These are phyloP conservation scores for Ophioninae sp. DNA, from an alignment of 2,888 invertebrate species.

Conservation along the genomic window DNA sequence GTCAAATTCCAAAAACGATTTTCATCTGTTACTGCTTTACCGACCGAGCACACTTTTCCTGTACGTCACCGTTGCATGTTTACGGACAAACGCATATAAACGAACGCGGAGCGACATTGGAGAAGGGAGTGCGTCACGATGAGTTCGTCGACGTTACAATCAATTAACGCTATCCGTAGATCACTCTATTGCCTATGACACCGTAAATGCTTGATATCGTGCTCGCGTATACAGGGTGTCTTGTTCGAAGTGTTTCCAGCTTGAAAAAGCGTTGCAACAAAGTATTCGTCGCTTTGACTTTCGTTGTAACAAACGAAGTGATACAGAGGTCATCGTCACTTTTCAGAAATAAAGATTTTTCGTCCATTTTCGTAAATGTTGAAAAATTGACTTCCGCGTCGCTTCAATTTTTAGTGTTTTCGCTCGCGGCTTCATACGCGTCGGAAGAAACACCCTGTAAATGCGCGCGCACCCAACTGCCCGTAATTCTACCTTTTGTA, in stretches of 20 bases:
- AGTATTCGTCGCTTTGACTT: no score
- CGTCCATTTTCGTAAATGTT: no score
- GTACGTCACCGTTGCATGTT: background rate
- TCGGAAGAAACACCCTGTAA: constrained; percentile 24
- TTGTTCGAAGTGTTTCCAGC: background rate
- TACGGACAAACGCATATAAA: constrained; percentile 3
- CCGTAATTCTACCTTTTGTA: constrained; percentile 69
- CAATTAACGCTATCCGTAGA: constrained; percentile 40
- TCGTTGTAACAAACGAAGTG: no score
- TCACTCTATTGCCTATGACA: constrained; percentile 55
- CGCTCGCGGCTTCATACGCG: background rate
- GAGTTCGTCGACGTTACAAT: constrained; percentile 48
- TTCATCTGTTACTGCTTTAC: background rate
- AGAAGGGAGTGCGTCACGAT: background rate
- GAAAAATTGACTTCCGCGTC: no score
- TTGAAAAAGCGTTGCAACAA: background rate
- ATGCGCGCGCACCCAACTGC: constrained; percentile 67
- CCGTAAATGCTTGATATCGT: constrained; percentile 53
- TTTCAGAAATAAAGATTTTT: no score
- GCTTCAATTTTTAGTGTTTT: background rate
- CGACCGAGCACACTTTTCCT: background rate
- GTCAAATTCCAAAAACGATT: background rate
- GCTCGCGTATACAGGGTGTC: background rate
- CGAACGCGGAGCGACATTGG: background rate
- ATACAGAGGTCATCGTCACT: no score